Evolutionary conservation across 2,113 vertebrate genomes (phyloP).

Genomic region (Chaetodon trifascialis): DNA sequence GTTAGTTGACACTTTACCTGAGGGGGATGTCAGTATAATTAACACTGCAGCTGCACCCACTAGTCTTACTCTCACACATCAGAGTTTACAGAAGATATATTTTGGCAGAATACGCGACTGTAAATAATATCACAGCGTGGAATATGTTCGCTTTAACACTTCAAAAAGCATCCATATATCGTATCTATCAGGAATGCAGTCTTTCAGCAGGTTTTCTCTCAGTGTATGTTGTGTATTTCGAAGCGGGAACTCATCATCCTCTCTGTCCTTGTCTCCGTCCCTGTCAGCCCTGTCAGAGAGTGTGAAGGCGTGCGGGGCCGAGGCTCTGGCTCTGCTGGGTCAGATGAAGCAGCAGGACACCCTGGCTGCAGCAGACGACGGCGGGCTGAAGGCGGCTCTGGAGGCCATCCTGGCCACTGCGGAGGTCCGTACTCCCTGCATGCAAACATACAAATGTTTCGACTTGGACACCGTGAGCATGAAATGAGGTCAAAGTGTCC

Average conservation of each 20-base stretch:
- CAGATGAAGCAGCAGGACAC: conserved; percentile 84
- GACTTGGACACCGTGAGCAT: neutral
- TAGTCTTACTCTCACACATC: neutral
- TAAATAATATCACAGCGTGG: neutral
- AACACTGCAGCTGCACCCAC: conserved; percentile 37
- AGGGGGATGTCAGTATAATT: conserved; percentile 42
- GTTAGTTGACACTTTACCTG: conserved; percentile 25
- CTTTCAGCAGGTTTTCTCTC: neutral
- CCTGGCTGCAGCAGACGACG: conserved; percentile 71
- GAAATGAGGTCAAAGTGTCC: neutral
- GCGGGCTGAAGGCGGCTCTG: conserved; percentile 82
- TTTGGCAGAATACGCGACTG: neutral
- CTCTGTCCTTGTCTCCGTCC: conserved; percentile 9
- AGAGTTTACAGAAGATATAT: conserved; percentile 1
- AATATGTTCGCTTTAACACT: neutral
- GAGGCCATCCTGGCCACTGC: conserved; percentile 82
- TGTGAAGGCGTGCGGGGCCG: conserved; percentile 88
- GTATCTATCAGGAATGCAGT: neutral
- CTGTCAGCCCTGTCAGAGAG: conserved; percentile 88
- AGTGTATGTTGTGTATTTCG: neutral
- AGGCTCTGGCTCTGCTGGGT: conserved; percentile 87
- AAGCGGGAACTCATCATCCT: neutral
- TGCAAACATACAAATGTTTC: neutral
- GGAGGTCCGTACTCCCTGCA: conserved; percentile 82
- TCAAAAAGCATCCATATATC: neutral